These are phyloP conservation scores for Chelon labrosus DNA, from an alignment of 2,797 vertebrate genomes.

Conservation along the genomic window DNA sequence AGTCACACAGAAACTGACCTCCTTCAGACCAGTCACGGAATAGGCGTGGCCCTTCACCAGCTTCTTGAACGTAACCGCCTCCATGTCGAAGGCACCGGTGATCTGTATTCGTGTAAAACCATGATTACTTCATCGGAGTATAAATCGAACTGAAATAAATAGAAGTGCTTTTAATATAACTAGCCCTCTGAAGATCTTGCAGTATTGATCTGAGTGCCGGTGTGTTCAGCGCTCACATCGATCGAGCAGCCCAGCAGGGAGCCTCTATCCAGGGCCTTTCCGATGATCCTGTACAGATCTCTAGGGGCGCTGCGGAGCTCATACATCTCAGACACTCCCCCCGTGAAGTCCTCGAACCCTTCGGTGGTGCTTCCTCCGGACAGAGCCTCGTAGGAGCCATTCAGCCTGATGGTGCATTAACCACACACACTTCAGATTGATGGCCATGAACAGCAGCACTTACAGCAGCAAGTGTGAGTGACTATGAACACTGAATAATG, in stretches of 20 bases:
- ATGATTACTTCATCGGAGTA: slow-evolving; percentile 5
- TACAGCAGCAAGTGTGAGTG: not conserved
- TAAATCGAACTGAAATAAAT: slow-evolving; percentile 1
- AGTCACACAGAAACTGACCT: slow-evolving; percentile 81
- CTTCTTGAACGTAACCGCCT: slow-evolving; percentile 93
- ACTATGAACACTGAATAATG: slow-evolving; percentile 55
- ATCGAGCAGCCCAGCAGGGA: slow-evolving; percentile 96
- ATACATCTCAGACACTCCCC: slow-evolving; percentile 92
- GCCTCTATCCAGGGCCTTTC: slow-evolving; percentile 89
- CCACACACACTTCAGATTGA: slow-evolving; percentile 22
- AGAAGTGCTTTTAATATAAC: slow-evolving; percentile 36
- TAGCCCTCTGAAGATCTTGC: not conserved
- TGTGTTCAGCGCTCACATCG: slow-evolving; percentile 80
- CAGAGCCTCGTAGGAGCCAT: slow-evolving; percentile 93
- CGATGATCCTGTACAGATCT: slow-evolving; percentile 89
- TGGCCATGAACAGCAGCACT: slow-evolving; percentile 28
- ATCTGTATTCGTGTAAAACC: slow-evolving; percentile 81
- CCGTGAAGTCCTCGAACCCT: slow-evolving; percentile 96
- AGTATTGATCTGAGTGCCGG: slow-evolving; percentile 12
- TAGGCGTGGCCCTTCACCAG: slow-evolving; percentile 96
- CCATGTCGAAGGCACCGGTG: slow-evolving; percentile 89
- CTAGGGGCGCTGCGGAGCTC: slow-evolving; percentile 87
- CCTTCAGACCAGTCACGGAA: slow-evolving; percentile 90
- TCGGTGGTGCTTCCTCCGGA: slow-evolving; percentile 94
- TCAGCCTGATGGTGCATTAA: slow-evolving; percentile 82